Evolutionary conservation across 2,113 vertebrate species (phyloP).

Genomic region (Silurus asotus): DNA sequence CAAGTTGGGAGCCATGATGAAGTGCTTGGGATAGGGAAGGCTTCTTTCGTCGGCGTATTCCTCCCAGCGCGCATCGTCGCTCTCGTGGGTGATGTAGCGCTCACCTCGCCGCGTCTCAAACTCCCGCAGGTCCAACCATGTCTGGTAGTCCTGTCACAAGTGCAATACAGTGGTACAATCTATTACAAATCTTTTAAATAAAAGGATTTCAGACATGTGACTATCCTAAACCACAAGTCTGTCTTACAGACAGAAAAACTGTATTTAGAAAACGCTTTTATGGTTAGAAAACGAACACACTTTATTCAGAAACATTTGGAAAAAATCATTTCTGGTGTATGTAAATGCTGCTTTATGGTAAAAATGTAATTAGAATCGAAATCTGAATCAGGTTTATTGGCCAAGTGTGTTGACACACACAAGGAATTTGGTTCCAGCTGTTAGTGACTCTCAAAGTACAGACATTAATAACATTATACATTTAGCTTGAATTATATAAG

Average conservation of each 20-base stretch:
- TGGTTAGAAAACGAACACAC: too few relatives aligned
- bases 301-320: too few relatives aligned
- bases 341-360: too few relatives aligned
- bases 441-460: too few relatives aligned
- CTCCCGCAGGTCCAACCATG: constrained; percentile 96
- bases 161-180: neutral
- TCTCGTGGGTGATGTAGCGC: constrained; percentile 97
- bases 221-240: neutral
- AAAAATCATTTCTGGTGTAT: too few relatives aligned
- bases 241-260: neutral
- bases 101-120: constrained; percentile 94
- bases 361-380: too few relatives aligned
- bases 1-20: constrained; percentile 96
- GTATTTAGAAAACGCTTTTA: too few relatives aligned
- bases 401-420: too few relatives aligned
- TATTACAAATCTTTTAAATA: neutral
- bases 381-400: too few relatives aligned
- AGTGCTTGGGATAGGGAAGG: constrained; percentile 89
- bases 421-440: too few relatives aligned
- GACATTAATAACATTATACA: too few relatives aligned
- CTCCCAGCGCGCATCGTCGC: constrained; percentile 95
- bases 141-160: constrained; percentile 88
- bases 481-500: too few relatives aligned
- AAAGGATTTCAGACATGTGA: neutral
- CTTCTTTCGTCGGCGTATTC: constrained; percentile 86